Evolutionary conservation across 2,113 vertebrate species (phyloP).

Genomic region (Mastomys coucha): DNA sequence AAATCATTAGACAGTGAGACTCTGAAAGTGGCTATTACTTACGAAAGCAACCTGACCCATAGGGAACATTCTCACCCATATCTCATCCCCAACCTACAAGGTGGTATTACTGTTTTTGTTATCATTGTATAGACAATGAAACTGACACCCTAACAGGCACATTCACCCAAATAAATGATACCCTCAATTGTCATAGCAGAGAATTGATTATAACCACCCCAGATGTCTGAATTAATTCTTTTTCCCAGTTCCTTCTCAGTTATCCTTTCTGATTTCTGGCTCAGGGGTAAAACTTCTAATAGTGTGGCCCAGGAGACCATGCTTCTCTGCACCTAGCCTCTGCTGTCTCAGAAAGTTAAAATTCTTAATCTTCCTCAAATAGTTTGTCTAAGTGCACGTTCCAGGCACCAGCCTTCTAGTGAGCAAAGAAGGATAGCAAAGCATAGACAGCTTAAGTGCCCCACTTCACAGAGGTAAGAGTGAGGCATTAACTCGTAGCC

Average conservation of each 20-base stretch:
- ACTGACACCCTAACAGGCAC: not conserved
- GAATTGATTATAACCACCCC: not conserved
- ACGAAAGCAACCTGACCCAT: not conserved
- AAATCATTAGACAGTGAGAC: not conserved
- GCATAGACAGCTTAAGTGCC: not conserved
- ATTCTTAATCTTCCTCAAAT: not conserved
- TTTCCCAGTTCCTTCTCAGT: not conserved
- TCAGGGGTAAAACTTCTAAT: not conserved
- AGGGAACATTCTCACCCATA: not conserved
- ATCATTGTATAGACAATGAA: not conserved
- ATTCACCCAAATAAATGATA: not conserved
- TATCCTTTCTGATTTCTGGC: not conserved
- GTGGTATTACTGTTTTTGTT: not conserved
- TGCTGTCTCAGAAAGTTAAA: not conserved
- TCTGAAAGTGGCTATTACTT: not conserved
- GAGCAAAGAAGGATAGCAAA: not conserved
- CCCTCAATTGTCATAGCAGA: not conserved
- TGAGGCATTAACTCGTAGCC: not conserved
- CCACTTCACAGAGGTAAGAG: not conserved
- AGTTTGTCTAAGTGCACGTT: not conserved
- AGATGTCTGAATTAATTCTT: not conserved
- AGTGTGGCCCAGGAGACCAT: not conserved
- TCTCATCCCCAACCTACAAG: not conserved
- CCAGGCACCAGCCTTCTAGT: not conserved
- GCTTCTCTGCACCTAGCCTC: not conserved